phyloP scores from a whole-genome alignment of 2,888 invertebrate species.

The Ypsolopha sequella region DNA sequence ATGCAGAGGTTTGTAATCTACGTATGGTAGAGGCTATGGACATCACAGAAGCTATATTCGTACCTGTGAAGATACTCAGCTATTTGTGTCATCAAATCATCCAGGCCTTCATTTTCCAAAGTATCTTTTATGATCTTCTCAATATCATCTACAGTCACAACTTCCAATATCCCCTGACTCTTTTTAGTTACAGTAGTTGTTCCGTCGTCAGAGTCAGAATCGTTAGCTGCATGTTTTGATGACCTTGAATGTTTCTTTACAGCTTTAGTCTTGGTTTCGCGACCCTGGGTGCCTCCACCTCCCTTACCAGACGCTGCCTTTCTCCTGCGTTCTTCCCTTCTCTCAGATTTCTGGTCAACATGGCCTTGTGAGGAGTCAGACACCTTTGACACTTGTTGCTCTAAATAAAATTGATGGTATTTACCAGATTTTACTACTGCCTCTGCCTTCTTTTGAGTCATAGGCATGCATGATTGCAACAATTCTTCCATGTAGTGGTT shows the following conservation, averaged over 20 bases:
- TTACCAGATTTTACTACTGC: slow-evolving; percentile 77
- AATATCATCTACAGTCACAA: slow-evolving; percentile 77
- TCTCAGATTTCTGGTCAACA: slow-evolving; percentile 74
- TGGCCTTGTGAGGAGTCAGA: slow-evolving; percentile 34
- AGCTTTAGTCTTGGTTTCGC: slow-evolving; percentile 95
- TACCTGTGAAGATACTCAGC: slow-evolving; percentile 78
- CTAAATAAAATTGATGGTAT: slow-evolving; percentile 80
- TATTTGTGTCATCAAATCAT: slow-evolving; percentile 77
- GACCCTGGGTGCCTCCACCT: slow-evolving; percentile 92
- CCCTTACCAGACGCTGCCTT: slow-evolving; percentile 90
- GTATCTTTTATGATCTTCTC: slow-evolving; percentile 70
- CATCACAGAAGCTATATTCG: slow-evolving; percentile 10
- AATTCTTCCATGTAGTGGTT: slow-evolving; percentile 77
- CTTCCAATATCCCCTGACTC: slow-evolving; percentile 60
- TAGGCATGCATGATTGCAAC: slow-evolving; percentile 74
- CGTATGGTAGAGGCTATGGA: too few relatives aligned
- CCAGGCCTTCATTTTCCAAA: slow-evolving; percentile 80
- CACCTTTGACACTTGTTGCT: slow-evolving; percentile 72
- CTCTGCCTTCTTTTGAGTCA: slow-evolving; percentile 77
- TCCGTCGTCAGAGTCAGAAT: slow-evolving; percentile 78
- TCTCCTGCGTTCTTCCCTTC: slow-evolving; percentile 89
- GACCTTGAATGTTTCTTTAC: slow-evolving; percentile 82
- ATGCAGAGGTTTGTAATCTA: too few relatives aligned
- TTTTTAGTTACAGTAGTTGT: slow-evolving; percentile 43
- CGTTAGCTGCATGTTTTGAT: slow-evolving; percentile 70